Evolutionary conservation across 2,888 invertebrate species (phyloP).

Genomic region (Bursaphelenchus okinawaensis): DNA sequence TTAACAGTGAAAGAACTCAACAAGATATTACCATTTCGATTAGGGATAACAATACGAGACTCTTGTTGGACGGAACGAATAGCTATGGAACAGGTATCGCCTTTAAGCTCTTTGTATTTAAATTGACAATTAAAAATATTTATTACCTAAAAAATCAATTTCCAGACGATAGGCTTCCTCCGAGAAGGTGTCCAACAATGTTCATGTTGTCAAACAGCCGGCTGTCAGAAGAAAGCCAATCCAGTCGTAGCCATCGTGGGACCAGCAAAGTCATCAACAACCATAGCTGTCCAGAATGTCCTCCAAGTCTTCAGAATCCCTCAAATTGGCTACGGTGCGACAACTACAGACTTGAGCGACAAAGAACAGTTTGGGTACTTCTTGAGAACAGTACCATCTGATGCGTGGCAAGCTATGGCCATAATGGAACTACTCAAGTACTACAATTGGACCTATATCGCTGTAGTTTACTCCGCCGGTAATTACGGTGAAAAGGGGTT

Average conservation of each 20-base stretch:
- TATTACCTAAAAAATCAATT: background rate
- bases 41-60: conserved; percentile 65
- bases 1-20: conserved; percentile 67
- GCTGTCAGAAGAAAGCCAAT: conserved; percentile 49
- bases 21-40: conserved; percentile 63
- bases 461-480: conserved; percentile 71
- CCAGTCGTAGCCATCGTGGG: conserved; percentile 62
- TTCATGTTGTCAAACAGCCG: conserved; percentile 55
- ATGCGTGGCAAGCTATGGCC: conserved; percentile 72
- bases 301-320: conserved; percentile 64
- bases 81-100: conserved; percentile 67
- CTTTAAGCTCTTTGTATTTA: too few species aligned
- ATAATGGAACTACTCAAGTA: conserved; percentile 68
- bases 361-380: conserved; percentile 73
- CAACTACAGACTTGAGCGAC: conserved; percentile 71
- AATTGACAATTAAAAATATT: background rate
- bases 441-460: conserved; percentile 75
- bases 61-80: conserved; percentile 78
- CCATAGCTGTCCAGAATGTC: conserved; percentile 71
- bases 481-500: conserved; percentile 75
- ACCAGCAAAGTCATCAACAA: conserved; percentile 62
- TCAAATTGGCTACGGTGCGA: conserved; percentile 74
- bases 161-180: conserved; percentile 53
- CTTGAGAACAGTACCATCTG: conserved; percentile 73
- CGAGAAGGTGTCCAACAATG: conserved; percentile 56